phyloP scores from a whole-genome alignment of 2,888 invertebrate species.

The Heliconius ethilla region DNA sequence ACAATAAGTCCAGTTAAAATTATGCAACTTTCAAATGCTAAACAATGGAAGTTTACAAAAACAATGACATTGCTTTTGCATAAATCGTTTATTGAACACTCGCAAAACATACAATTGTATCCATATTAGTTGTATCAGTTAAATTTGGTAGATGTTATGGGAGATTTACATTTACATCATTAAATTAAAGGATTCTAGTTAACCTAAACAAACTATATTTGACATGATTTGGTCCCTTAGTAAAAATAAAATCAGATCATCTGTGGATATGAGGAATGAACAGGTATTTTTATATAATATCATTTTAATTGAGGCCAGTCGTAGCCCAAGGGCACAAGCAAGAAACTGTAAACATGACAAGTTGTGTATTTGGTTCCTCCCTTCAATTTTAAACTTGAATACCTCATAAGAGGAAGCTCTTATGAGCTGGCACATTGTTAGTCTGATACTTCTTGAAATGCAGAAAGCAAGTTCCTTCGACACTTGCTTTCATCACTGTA shows the following conservation, averaged over 20 bases:
- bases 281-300: not conserved
- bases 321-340: too few species aligned
- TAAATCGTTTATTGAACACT: not conserved
- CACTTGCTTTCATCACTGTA: slow-evolving; percentile 84
- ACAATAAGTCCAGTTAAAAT: not conserved
- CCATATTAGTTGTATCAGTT: not conserved
- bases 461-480: slow-evolving; percentile 80
- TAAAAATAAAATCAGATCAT: slow-evolving; percentile 6
- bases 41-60: not conserved
- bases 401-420: too few species aligned
- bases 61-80: not conserved
- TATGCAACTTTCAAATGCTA: not conserved
- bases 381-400: too few species aligned
- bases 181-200: slow-evolving; percentile 4
- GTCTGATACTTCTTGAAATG: slow-evolving; percentile 72
- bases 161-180: not conserved
- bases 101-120: not conserved
- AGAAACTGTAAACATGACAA: too few species aligned
- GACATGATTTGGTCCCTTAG: slow-evolving; percentile 8
- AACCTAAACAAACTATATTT: not conserved
- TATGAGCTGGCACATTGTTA: slow-evolving; percentile 41
- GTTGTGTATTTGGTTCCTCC: too few species aligned
- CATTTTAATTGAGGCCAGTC: not conserved
- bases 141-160: not conserved
- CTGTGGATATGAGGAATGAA: not conserved